Conservation (phyloP, 2,797 vertebrate genomes). For the Etheostoma perlongum region DNA sequence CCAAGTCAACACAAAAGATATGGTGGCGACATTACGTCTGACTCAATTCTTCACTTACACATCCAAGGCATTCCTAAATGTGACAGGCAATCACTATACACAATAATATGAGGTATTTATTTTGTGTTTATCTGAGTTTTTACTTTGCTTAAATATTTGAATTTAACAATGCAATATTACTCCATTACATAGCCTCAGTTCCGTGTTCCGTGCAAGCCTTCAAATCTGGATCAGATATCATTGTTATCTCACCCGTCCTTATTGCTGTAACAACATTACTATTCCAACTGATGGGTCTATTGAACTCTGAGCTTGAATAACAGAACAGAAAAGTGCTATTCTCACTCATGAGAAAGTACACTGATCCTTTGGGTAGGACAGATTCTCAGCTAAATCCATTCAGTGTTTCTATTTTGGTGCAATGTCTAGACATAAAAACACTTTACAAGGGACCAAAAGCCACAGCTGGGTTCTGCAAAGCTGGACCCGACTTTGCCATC, state of each 20-base stretch:
- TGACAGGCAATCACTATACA: neutral
- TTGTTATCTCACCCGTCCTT: constrained; percentile 29
- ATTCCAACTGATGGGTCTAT: constrained; percentile 46
- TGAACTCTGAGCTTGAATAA: constrained; percentile 55
- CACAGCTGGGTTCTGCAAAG: constrained; percentile 61
- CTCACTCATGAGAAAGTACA: constrained; percentile 71
- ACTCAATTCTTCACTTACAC: constrained; percentile 14
- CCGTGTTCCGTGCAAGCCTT: constrained; percentile 12
- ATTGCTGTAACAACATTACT: constrained; percentile 41
- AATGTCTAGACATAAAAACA: constrained; percentile 81
- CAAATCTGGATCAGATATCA: constrained; percentile 43
- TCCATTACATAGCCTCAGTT: neutral
- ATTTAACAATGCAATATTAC: neutral
- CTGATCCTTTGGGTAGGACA: constrained; percentile 51
- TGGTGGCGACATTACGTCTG: neutral
- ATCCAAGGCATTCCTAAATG: neutral
- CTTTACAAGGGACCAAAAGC: constrained; percentile 75
- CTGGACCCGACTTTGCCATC: constrained; percentile 41
- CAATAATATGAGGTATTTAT: constrained; percentile 1
- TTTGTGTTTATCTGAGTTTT: constrained; percentile 8
- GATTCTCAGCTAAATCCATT: constrained; percentile 67
- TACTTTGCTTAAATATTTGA: constrained; percentile 17
- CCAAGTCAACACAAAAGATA: constrained; percentile 4
- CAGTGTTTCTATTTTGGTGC: constrained; percentile 75
- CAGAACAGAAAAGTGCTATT: constrained; percentile 39